Evolutionary conservation across 2,113 vertebrate species (phyloP), one percentile per base, ranked within the genome.

Genomic region (Ailurus styani): DNA sequence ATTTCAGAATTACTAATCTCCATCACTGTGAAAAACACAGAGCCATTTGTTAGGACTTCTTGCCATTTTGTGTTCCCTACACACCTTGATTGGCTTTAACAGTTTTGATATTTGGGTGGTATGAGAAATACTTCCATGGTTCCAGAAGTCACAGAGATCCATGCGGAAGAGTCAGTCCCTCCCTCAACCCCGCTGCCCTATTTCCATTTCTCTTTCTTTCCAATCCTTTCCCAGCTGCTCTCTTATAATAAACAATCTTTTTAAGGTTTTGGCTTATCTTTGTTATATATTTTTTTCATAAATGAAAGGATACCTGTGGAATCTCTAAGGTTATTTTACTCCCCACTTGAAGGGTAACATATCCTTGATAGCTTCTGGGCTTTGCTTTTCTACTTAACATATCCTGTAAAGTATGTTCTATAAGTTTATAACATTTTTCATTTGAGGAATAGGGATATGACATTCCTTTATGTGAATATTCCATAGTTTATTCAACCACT

Each of bases 131-230:
- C 11, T 52, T 93, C 47, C 17, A 17, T 20, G 47, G 75, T 18
- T 64, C 25, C 12, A 21, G 27, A 45, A 34, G 31, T 68, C 12
- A 66, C 12, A 75, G 29, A 64, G 47, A 34, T 6, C 15, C 1
- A 21, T 3, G 31, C 29, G 2, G 2, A 4, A 12, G 17, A 37
- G 18, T 23, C 12, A 8, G 17, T 64, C 3, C 3, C 50, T 64
- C 78, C 78, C 57, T 37, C 54, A 15, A 34, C 18, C 40, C 57
- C n/a, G 50, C 11, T 40, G 8, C n/a, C 12, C 6, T 23, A 25
- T 15, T 11, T 14, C 64, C 52, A 31, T 23, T 66, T 55, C 34
- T 50, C 18, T 29, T 47, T 42, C 60, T 66, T 87, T 25, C 37
- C 3, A 40, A 1, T n/a, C 20, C 64, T 55, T 82, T 55, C 31